A percentile compares a stretch with the other conserved stretches of the same genome.
These are phyloP conservation scores for Pycnonotus jocosus DNA, from an alignment of 2,113 vertebrate genomes.

Conservation along the genomic window DNA sequence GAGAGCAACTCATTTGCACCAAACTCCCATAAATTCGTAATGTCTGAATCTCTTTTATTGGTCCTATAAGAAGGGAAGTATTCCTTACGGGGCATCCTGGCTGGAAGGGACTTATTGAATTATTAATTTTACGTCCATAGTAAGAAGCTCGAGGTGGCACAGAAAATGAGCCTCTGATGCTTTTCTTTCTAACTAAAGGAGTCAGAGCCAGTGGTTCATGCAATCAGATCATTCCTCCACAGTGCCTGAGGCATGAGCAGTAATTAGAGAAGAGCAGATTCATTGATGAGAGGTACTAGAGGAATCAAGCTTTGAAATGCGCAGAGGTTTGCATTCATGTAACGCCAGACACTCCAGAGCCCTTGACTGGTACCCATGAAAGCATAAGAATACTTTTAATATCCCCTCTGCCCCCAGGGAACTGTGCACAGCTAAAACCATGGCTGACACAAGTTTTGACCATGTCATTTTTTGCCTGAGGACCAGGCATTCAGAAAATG, in stretches of 20 bases:
- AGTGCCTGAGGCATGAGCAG: background rate
- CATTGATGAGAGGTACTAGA: background rate
- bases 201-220: background rate
- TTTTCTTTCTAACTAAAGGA: background rate
- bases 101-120: background rate
- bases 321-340: background rate
- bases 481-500: background rate
- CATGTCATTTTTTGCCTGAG: background rate
- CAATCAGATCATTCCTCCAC: background rate
- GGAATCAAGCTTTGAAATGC: background rate
- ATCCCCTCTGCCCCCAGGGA: background rate
- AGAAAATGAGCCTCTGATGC: background rate
- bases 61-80: background rate
- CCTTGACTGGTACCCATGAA: background rate
- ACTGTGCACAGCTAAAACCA: background rate
- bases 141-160: background rate
- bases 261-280: background rate
- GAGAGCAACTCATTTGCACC: background rate
- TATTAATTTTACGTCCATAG: background rate
- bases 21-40: accelerated
- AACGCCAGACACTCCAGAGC: background rate
- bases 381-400: background rate
- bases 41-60: background rate
- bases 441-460: background rate
- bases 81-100: background rate